Base-by-base conservation (phyloP, 2,888 invertebrate species). In the Selenia dentaria region DNA sequence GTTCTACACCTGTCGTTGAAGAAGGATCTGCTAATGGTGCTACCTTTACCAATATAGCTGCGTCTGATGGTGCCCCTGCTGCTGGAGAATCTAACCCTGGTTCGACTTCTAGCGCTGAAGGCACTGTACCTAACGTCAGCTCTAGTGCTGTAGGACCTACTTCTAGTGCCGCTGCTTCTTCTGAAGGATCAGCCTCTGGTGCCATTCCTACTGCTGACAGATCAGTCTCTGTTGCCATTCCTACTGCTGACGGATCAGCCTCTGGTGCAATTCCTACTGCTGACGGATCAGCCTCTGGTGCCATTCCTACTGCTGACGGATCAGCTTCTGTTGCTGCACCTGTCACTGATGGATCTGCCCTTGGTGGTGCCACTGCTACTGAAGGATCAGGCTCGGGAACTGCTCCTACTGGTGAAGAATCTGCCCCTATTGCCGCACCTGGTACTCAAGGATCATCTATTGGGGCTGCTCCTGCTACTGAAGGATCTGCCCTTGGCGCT, bases 71-170 rank as follows among this genome's bases (percentile, higher is more conserved):
- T n/a, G n/a, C 20, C 6, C 1, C 34, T 35, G 26, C 20, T 13
- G 18, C 14, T 41, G 14, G n/a, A 8, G 18, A 18, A 1, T 11
- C 41, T 33, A 11, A 10, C 24, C 1, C 16, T 31, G 9, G 1
- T 4, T 12, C 28, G n/a, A 11, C 35, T 14, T 14, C 45, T 35
- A 32, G 26, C 11, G 37, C 16, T 20, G 16, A 18, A 12, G 34
- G 28, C 2, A 36, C 50, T 24, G 31, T 41, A 33, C 32, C 41
- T 43, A 45, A 24, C 37, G 10, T n/a, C 6, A 10, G 40, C 9
- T 13, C 35, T n/a, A 11, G 20, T 14, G 10, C 25, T 34, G 38
- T 18, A 4, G 31, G 16, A 2, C 10, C 22, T 26, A 11, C 28
- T 25, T 2, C 35, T 34, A 22, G 8, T 9, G 28, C 22, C 3